These are phyloP conservation scores for Pitangus sulphuratus DNA, from an alignment of 2,797 vertebrate species.

Conservation along the genomic window DNA sequence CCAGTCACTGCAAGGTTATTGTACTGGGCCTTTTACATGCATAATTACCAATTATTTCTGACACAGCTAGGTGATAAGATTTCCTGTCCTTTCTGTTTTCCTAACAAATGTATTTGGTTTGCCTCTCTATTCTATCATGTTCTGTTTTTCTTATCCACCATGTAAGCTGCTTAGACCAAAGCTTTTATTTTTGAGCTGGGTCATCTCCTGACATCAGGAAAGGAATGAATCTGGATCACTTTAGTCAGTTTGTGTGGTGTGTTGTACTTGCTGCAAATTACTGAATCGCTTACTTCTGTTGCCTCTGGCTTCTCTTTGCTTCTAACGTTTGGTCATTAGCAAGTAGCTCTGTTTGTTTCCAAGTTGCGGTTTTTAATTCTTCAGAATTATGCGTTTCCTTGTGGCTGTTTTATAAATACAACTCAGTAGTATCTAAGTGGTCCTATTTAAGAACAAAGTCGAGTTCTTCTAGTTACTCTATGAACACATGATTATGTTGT, in stretches of 20 bases:
- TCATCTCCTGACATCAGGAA: not conserved
- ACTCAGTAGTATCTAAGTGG: not conserved
- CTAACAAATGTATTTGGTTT: not conserved
- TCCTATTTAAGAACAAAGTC: conserved; percentile 13
- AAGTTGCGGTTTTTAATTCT: not conserved
- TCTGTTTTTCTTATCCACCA: not conserved
- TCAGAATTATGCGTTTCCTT: not conserved
- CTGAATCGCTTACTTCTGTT: not conserved
- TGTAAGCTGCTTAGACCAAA: conserved; percentile 27
- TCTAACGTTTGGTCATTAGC: not conserved
- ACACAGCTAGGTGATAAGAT: not conserved
- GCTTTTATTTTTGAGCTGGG: conserved; percentile 28
- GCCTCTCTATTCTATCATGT: not conserved
- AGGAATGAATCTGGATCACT: not conserved
- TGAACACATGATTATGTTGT: conserved; percentile 19
- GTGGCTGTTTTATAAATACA: not conserved
- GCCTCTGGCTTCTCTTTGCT: conserved; percentile 11
- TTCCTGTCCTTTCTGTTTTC: not conserved
- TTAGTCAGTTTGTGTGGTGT: not conserved
- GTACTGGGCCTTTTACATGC: not conserved
- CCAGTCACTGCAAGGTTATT: not conserved
- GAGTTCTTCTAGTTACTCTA: not conserved
- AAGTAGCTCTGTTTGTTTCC: not conserved
- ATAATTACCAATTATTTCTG: not conserved
- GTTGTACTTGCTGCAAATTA: conserved; percentile 7